A percentile compares a stretch with the other conserved stretches of the same genome.
Conservation (phyloP, 2,113 vertebrate species). For the Pygathrix nemaeus region DNA sequence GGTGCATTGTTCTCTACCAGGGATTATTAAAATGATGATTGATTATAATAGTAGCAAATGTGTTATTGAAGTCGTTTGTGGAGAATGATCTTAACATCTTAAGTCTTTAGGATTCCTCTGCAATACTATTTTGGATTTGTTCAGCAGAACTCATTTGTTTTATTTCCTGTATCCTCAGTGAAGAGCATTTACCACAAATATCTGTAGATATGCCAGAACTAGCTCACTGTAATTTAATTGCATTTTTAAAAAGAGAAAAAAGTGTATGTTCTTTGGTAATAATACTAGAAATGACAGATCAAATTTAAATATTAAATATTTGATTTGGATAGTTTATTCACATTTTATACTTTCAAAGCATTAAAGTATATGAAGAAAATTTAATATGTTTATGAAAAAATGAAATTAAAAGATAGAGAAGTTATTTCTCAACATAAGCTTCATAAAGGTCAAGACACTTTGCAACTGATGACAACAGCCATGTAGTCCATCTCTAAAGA, state of each 20-base stretch:
- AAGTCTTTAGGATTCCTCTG: slow-evolving; percentile 25
- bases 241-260: not conserved
- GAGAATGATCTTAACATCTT: not conserved
- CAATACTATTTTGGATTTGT: not conserved
- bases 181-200: not conserved
- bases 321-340: not conserved
- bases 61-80: not conserved
- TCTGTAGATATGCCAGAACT: not conserved
- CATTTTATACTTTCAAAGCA: not conserved
- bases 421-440: not conserved
- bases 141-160: not conserved
- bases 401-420: not conserved
- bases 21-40: not conserved
- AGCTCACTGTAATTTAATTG: not conserved
- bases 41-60: not conserved
- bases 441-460: not conserved
- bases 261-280: not conserved
- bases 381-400: not conserved
- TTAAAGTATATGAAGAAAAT: not conserved
- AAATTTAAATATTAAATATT: not conserved
- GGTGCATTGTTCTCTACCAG: not conserved
- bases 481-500: not conserved
- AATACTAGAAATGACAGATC: not conserved
- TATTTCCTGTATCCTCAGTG: not conserved
- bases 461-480: not conserved